A percentile compares a stretch with the other conserved stretches of the same genome.
Evolutionary conservation across 2,797 vertebrate species (phyloP).

Genomic region (Peromyscus attwateri): DNA sequence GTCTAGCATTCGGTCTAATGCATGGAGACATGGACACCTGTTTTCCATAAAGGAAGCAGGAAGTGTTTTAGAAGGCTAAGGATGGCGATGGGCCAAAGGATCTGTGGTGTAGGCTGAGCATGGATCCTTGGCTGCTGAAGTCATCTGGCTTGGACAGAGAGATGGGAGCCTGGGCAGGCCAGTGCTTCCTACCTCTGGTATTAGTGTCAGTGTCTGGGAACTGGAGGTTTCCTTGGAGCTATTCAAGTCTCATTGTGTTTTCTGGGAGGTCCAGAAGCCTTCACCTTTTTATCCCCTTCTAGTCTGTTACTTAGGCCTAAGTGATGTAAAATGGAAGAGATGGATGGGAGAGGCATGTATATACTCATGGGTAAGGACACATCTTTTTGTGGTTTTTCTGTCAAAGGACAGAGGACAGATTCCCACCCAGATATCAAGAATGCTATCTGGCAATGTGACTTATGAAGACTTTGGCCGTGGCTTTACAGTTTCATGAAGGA

Average conservation of each 20-base stretch:
- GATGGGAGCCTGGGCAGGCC: conserved; percentile 72
- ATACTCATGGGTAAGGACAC: background rate
- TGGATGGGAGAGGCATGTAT: background rate
- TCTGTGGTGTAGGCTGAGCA: conserved; percentile 80
- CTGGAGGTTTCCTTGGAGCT: background rate
- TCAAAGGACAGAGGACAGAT: conserved; percentile 60
- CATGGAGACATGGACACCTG: conserved; percentile 77
- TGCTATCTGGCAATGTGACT: conserved; percentile 42
- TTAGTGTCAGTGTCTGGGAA: background rate
- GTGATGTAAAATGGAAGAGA: background rate
- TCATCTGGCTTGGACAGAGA: conserved; percentile 65
- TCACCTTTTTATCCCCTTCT: background rate
- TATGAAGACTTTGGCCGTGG: background rate
- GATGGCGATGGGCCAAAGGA: conserved; percentile 67
- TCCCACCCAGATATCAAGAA: conserved; percentile 23
- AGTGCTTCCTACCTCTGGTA: background rate
- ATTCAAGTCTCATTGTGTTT: conserved; percentile 38
- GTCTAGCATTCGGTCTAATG: conserved; percentile 70
- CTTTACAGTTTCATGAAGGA: conserved; percentile 49
- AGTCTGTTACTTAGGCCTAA: conserved; percentile 1
- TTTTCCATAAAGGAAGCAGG: conserved; percentile 79
- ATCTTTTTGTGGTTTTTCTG: conserved; percentile 63
- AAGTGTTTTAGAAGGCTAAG: conserved; percentile 73
- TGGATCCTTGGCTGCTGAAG: conserved; percentile 72
- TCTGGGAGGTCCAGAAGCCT: background rate